Evolutionary conservation across 2,888 invertebrate species (phyloP).

Genomic region (Philonicus albiceps): DNA sequence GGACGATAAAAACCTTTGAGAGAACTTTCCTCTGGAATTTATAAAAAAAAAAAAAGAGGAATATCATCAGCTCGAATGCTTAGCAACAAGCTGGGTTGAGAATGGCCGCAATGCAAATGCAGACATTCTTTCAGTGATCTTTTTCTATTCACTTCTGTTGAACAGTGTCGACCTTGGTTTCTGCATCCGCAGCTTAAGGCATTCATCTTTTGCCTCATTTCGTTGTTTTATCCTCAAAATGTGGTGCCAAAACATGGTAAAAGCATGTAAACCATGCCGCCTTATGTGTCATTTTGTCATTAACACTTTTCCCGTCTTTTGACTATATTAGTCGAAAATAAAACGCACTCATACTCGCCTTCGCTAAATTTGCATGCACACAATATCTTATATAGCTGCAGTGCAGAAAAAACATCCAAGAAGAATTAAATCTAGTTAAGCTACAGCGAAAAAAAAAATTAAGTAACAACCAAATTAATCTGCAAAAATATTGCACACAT

Average conservation of each 20-base stretch:
- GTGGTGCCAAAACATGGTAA: constrained; percentile 24
- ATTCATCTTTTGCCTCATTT: background rate
- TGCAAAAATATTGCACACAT: constrained; percentile 2
- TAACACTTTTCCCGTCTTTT: background rate
- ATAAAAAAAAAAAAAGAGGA: background rate
- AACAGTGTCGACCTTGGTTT: background rate
- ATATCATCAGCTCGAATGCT: background rate
- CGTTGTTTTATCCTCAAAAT: constrained; percentile 16
- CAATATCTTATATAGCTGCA: background rate
- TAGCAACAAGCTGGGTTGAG: background rate
- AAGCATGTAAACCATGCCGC: background rate
- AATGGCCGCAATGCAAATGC: background rate
- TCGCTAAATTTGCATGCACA: background rate
- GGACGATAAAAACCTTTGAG: background rate
- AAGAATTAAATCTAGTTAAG: constrained; percentile 9
- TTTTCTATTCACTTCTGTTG: constrained; percentile 14
- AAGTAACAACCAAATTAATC: constrained; percentile 16
- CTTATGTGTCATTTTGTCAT: constrained; percentile 22
- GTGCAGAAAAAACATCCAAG: background rate
- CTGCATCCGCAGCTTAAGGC: constrained; percentile 13
- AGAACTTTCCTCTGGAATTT: constrained; percentile 13
- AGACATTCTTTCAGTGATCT: constrained; percentile 16
- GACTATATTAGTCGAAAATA: background rate
- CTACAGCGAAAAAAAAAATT: background rate
- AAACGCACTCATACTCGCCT: background rate